Conservation (phyloP, 2,888 invertebrate genomes). For the Coremacera marginata region DNA sequence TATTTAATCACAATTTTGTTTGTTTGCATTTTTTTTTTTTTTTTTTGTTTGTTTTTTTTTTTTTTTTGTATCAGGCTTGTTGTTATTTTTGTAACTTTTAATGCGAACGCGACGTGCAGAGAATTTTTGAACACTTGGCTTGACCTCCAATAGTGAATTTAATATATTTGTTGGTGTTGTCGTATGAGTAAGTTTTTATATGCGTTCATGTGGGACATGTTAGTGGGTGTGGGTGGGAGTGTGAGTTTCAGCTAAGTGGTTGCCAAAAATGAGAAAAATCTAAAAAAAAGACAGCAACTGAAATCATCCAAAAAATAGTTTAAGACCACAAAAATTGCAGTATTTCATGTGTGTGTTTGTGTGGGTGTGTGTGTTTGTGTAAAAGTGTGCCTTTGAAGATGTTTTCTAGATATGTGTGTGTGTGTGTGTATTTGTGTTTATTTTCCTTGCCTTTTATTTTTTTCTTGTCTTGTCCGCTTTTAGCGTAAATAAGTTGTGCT, state of each 20-base stretch:
- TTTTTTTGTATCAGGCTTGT: constrained; percentile 1
- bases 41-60: background rate
- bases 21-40: background rate
- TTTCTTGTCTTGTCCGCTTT: constrained; percentile 6
- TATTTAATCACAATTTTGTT: background rate
- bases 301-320: background rate
- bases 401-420: background rate
- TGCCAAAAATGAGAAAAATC: background rate
- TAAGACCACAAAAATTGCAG: background rate
- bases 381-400: background rate
- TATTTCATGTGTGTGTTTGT: background rate
- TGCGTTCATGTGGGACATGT: background rate
- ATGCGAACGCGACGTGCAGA: constrained; percentile 27
- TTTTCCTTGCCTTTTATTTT: background rate
- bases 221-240: background rate
- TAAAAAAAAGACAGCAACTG: background rate
- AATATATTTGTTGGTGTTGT: background rate
- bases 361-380: background rate
- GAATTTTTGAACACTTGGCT: constrained; percentile 17
- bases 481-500: constrained; percentile 33
- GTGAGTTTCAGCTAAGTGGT: background rate
- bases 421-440: background rate
- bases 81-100: constrained; percentile 31
- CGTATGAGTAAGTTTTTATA: too few relatives aligned
- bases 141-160: constrained; percentile 14